Percentiles rank a stretch among this genome's conserved stretches.
Evolutionary conservation across 2,888 invertebrate genomes (phyloP).

Genomic region (Ectemnius cavifrons): DNA sequence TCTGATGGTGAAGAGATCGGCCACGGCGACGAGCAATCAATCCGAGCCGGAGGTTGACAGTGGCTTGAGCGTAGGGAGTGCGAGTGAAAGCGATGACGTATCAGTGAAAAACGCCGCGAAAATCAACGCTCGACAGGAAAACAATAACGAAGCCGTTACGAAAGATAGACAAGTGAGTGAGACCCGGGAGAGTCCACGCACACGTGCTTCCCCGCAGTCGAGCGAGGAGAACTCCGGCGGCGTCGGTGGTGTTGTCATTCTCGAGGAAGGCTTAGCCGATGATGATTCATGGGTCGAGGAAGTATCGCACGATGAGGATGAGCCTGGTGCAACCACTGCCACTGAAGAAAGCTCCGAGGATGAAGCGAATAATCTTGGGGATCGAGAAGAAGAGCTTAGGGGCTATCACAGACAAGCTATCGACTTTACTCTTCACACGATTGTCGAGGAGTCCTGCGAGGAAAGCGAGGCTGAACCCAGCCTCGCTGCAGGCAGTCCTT

Average conservation of each 20-base stretch:
- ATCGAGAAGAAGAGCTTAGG: slow-evolving; percentile 89
- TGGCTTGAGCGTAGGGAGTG: slow-evolving; percentile 73
- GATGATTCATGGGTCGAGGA: slow-evolving; percentile 96
- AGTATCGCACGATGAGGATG: slow-evolving; percentile 88
- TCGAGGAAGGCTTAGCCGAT: slow-evolving; percentile 92
- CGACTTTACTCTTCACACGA: slow-evolving; percentile 94
- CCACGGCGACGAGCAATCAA: slow-evolving; percentile 38
- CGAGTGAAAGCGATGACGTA: slow-evolving; percentile 75
- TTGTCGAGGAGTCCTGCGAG: slow-evolving; percentile 96
- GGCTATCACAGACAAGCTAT: slow-evolving; percentile 90
- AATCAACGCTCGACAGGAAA: slow-evolving; percentile 37
- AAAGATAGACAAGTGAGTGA: slow-evolving; percentile 49
- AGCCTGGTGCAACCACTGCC: slow-evolving; percentile 81
- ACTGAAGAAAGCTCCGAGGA: slow-evolving; percentile 86
- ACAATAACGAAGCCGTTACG: slow-evolving; percentile 44
- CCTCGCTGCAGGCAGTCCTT: slow-evolving; percentile 72
- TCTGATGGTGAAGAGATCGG: slow-evolving; percentile 70
- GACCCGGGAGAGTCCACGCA: slow-evolving; percentile 46
- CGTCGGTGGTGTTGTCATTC: slow-evolving; percentile 82
- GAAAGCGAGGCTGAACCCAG: slow-evolving; percentile 90
- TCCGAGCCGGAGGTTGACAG: slow-evolving; percentile 70
- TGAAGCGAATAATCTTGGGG: slow-evolving; percentile 79
- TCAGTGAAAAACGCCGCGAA: slow-evolving; percentile 67
- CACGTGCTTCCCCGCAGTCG: slow-evolving; percentile 57
- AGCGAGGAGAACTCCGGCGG: slow-evolving; percentile 82